phyloP scores from a whole-genome alignment of 2,797 vertebrate genomes.

The Rhyacichthys aspro region DNA sequence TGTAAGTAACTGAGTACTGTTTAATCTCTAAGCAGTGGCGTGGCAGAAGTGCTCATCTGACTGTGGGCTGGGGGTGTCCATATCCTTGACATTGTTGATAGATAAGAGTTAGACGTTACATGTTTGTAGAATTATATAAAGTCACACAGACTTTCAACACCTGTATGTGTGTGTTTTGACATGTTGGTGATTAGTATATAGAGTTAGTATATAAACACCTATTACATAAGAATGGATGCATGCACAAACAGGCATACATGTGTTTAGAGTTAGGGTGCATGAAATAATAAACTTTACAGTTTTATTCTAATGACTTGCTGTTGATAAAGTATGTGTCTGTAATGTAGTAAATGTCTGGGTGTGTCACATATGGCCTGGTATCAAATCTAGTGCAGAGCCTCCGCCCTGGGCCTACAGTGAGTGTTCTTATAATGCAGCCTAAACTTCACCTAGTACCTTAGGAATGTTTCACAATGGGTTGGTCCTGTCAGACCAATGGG shows the following conservation, averaged over 20 bases:
- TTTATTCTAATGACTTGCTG: slow-evolving; percentile 11
- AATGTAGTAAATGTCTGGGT: slow-evolving; percentile 3
- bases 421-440: background rate
- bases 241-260: background rate
- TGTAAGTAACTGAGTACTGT: background rate
- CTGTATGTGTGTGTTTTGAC: too few species aligned
- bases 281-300: background rate
- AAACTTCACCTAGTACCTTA: background rate
- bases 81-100: too few species aligned
- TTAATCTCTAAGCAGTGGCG: too few species aligned
- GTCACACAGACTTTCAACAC: too few species aligned
- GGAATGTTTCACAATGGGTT: background rate
- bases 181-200: too few species aligned
- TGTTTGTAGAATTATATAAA: too few species aligned
- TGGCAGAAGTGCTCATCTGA: too few species aligned
- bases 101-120: too few species aligned
- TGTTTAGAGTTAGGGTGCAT: background rate
- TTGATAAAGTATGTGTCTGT: background rate
- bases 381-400: slow-evolving; percentile 19
- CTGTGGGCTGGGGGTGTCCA: too few species aligned
- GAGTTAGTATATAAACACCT: too few species aligned
- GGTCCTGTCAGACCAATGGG: background rate
- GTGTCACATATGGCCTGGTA: slow-evolving; percentile 19
- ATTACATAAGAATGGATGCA: background rate
- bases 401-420: background rate